A percentile compares a stretch with the other conserved stretches of the same genome.
Conservation (phyloP, 2,888 invertebrate species). For the Alitta virens region DNA sequence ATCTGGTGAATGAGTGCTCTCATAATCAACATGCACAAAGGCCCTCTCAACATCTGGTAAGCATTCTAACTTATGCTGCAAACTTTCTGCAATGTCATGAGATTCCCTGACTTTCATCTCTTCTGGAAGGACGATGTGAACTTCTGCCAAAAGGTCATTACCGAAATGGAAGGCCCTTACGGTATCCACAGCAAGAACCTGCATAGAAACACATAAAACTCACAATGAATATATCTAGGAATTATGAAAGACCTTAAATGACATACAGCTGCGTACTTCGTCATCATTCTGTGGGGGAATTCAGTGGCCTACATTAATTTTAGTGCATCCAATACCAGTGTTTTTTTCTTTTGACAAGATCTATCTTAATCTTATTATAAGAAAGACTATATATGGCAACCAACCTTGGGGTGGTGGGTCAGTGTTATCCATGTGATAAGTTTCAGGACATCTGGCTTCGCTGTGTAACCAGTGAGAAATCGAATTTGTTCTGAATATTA, state of each 20-base stretch:
- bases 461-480: conserved; percentile 42
- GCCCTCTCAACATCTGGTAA: conserved; percentile 58
- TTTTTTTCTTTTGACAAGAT: too few species aligned
- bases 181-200: conserved; percentile 50
- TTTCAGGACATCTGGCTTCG: conserved; percentile 47
- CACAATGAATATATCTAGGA: too few species aligned
- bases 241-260: too few species aligned
- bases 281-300: too few species aligned
- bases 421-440: conserved; percentile 51
- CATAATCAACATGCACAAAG: conserved; percentile 58
- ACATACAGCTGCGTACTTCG: too few species aligned
- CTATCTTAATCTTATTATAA: too few species aligned
- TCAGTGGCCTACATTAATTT: too few species aligned
- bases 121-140: conserved; percentile 57
- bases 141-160: conserved; percentile 55
- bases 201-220: too few species aligned
- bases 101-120: conserved; percentile 55
- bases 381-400: too few species aligned
- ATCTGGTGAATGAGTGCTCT: background rate
- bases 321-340: too few species aligned
- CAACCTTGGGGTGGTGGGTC: conserved; percentile 35
- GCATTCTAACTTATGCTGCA: conserved; percentile 57
- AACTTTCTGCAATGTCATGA: conserved; percentile 58
- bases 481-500: conserved; percentile 44
- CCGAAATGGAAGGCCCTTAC: conserved; percentile 60